A percentile compares a stretch with the other conserved stretches of the same genome.
Evolutionary conservation across 2,888 invertebrate genomes (phyloP).

Genomic region (Pinctada fucata): DNA sequence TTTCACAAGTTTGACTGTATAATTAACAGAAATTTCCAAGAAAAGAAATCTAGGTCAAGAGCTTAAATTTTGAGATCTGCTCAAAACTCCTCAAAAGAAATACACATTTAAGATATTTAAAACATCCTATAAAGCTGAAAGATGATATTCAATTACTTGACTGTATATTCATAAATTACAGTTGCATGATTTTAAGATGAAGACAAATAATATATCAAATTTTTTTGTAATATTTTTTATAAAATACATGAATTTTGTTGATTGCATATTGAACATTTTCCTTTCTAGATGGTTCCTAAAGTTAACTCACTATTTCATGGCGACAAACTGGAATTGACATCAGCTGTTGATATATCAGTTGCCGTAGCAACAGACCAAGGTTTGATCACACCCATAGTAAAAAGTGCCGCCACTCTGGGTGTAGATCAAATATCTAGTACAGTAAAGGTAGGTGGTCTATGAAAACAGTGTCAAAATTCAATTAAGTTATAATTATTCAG

Average conservation of each 20-base stretch:
- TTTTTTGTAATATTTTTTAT: background rate
- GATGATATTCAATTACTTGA: too few species aligned
- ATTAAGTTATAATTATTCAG: too few species aligned
- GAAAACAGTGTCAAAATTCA: background rate
- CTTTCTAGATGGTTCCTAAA: constrained; percentile 74
- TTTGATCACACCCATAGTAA: constrained; percentile 96
- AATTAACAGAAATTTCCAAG: too few species aligned
- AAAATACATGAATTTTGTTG: too few species aligned
- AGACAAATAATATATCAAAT: background rate
- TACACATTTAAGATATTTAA: too few species aligned
- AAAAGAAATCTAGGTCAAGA: too few species aligned
- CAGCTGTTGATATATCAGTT: constrained; percentile 91
- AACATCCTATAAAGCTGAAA: too few species aligned
- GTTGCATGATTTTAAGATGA: background rate
- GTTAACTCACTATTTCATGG: constrained; percentile 75
- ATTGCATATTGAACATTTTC: too few species aligned
- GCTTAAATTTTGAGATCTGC: too few species aligned
- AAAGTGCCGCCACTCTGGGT: constrained; percentile 86
- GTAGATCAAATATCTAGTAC: constrained; percentile 80
- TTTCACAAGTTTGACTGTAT: too few species aligned
- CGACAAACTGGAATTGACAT: constrained; percentile 52
- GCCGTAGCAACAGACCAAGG: constrained; percentile 97
- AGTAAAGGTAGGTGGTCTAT: constrained; percentile 80
- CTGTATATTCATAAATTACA: too few species aligned
- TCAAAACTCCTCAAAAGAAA: too few species aligned